Percentiles rank a stretch among this genome's conserved stretches.
phyloP scores from a whole-genome alignment of 2,888 invertebrate species.

The Halocaridina rubra region DNA sequence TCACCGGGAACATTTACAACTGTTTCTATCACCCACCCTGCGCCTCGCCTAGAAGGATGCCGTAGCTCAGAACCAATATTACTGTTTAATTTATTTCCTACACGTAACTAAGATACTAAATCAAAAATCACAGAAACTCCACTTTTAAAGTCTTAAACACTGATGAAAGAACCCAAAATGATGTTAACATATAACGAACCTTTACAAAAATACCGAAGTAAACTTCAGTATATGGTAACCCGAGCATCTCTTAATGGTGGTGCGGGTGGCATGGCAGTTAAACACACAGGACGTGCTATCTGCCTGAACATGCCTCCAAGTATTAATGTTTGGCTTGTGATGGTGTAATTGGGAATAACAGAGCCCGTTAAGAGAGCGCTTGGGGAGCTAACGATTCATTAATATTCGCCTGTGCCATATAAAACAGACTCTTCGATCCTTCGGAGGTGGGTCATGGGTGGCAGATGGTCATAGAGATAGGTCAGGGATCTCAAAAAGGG shows the following conservation, averaged over 20 bases:
- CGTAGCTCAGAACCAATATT: background rate
- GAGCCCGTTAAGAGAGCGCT: background rate
- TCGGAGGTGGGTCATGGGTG: too few relatives aligned
- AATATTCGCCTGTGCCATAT: constrained; percentile 18
- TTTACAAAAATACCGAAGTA: too few relatives aligned
- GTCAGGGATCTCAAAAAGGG: too few relatives aligned
- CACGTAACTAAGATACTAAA: too few relatives aligned
- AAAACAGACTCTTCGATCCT: too few relatives aligned
- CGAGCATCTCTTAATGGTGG: too few relatives aligned
- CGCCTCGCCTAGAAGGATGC: background rate
- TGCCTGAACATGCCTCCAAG: constrained; percentile 11
- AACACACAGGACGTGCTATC: background rate
- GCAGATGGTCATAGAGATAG: too few relatives aligned
- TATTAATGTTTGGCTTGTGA: constrained; percentile 26
- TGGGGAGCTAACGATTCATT: constrained; percentile 2
- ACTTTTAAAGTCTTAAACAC: too few relatives aligned
- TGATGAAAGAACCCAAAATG: too few relatives aligned
- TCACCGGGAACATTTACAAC: constrained; percentile 44
- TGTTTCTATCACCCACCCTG: constrained; percentile 20
- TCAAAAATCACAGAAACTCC: too few relatives aligned
- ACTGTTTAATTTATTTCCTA: background rate
- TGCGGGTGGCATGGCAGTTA: background rate
- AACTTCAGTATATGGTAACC: too few relatives aligned
- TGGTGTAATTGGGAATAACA: constrained; percentile 41
- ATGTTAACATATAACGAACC: background rate